Conservation (phyloP, 1,140 invertebrate genomes). For the Trichoplusia ni region DNA sequence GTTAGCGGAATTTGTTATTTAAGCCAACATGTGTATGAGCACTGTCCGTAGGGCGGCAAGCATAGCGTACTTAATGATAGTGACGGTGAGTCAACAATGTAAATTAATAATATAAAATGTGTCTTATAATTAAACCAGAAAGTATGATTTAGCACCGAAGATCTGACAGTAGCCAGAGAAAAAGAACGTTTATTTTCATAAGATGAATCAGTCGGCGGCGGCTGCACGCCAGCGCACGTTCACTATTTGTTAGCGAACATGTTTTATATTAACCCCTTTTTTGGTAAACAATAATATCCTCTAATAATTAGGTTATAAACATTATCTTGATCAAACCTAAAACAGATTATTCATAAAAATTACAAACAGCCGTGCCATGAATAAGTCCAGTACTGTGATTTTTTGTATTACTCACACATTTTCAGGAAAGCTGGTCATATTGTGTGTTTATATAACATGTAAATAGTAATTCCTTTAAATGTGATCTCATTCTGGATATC, state of each 20-base stretch:
- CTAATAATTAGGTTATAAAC: constrained; percentile 25
- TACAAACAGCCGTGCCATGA: not conserved
- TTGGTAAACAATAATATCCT: constrained; percentile 33
- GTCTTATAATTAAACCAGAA: constrained; percentile 43
- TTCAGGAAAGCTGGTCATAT: not conserved
- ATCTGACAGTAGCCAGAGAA: constrained; percentile 51
- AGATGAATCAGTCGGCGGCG: constrained; percentile 53
- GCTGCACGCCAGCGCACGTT: constrained; percentile 40
- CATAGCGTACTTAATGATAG: constrained; percentile 12
- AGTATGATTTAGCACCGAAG: constrained; percentile 55
- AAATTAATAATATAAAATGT: constrained; percentile 20
- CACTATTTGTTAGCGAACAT: constrained; percentile 30
- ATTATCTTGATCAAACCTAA: constrained; percentile 17
- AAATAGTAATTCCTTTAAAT: constrained; percentile 16
- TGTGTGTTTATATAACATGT: not conserved
- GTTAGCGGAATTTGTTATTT: constrained; percentile 23
- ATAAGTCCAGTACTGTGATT: no score
- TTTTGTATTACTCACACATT: constrained; percentile 17
- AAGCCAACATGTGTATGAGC: constrained; percentile 16
- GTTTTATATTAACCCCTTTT: constrained; percentile 45
- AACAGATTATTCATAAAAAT: constrained; percentile 4
- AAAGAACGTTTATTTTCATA: constrained; percentile 66
- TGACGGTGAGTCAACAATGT: constrained; percentile 25
- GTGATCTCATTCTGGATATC: constrained; percentile 29
- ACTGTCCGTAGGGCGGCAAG: not conserved